phyloP scores from a whole-genome alignment of 2,888 invertebrate species.

The Ceramica pisi region DNA sequence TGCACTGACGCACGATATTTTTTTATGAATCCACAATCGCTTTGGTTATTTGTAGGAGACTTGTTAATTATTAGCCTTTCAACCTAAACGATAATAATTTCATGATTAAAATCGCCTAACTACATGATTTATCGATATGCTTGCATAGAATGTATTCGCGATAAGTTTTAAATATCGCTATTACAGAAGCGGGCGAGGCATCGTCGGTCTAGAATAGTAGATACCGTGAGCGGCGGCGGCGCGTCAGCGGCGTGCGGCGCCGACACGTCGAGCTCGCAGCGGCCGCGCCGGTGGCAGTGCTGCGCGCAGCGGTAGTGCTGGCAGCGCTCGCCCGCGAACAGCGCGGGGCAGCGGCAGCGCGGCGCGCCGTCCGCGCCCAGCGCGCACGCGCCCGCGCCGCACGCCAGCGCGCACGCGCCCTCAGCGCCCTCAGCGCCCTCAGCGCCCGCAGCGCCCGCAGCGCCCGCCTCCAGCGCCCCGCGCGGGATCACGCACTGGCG shows the following conservation, averaged over 20 bases:
- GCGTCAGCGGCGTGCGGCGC: not conserved
- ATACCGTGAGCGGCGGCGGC: conserved; percentile 89
- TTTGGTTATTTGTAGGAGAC: too few species aligned
- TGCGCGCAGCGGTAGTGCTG: conserved; percentile 74
- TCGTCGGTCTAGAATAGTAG: too few species aligned
- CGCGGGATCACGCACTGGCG: conserved; percentile 73
- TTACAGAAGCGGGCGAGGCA: too few species aligned
- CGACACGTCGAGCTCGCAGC: conserved; percentile 66
- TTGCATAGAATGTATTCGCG: too few species aligned
- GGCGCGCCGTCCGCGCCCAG: conserved; percentile 88
- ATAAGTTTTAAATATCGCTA: too few species aligned
- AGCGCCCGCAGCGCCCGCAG: not conserved
- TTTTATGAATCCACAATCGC: too few species aligned
- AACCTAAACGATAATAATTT: too few species aligned
- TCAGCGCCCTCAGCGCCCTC: too few species aligned
- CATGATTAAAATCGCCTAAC: too few species aligned
- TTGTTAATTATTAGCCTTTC: too few species aligned
- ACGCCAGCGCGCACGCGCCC: conserved; percentile 39
- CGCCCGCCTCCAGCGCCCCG: conserved; percentile 6
- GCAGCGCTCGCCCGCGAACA: conserved; percentile 79
- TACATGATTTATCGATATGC: too few species aligned
- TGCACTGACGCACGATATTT: too few species aligned
- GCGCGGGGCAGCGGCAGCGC: conserved; percentile 61
- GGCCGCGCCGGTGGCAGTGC: conserved; percentile 72
- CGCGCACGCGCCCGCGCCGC: conserved; percentile 90